Base-by-base conservation (phyloP, 2,797 vertebrate species). In the Gobionotothen gibberifrons region DNA sequence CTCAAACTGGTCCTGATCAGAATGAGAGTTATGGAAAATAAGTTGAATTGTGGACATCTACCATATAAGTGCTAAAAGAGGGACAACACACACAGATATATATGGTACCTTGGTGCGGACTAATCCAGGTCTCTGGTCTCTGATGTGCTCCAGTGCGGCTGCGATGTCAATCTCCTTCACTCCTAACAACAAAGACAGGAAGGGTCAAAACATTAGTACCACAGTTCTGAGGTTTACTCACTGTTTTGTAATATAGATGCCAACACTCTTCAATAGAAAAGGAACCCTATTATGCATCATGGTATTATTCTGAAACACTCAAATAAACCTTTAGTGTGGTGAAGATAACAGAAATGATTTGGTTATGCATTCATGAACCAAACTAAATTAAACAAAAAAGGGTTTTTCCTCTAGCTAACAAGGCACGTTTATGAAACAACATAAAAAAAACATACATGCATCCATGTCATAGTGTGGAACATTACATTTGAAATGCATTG, bases 101-200 rank as follows among this genome's bases (percentile, higher is more conserved):
- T 9, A 10, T 22, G 48, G 32, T 96, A 99, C 98, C 98, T 99
- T 98, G 47, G 97, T 97, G 87, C 94, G 95, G 74, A 99, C 98
- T 82, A 99, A 95, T 60, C 96, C 96, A 0, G 96, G 96, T 74
- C 98, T 95, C 93, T 99, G 98, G 90, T 99, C 98, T 75, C 98
- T 95, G 87, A 99, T 95, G 42, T 99, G 97, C 84, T 99, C 98
- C 93, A 99, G 87, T 0, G 98, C 94, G 61, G 98, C 98, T 15
- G 98, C 98, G 0, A 99, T 99, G 87, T 99, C 98, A 2, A 99
- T 99, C 90, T 99, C 98, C 87, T 99, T 99, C 82, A 98, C 97
- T 14, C 98, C 98, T 99, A 81, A 52, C 46, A 63, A 66, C 56
- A 75, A 60, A 49, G 72, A 64, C 58, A 66, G 13, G 2, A 79